A percentile compares a stretch with the other conserved stretches of the same genome.
phyloP scores from a whole-genome alignment of 2,888 invertebrate genomes.

The Acleris laterana region DNA sequence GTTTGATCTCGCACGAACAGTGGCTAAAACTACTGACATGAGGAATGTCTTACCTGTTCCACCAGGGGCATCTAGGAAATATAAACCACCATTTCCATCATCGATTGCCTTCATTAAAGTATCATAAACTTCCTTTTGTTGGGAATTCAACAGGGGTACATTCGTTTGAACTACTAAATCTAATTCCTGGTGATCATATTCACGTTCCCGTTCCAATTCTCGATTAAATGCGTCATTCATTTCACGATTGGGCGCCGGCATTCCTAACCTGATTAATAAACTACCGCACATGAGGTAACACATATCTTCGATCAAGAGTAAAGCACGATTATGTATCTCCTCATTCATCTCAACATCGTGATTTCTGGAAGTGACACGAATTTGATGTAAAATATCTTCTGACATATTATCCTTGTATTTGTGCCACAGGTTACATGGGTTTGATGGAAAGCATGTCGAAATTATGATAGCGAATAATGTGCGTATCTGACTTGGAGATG shows the following conservation, averaged over 20 bases:
- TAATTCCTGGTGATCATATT: constrained; percentile 35
- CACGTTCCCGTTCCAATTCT: neutral
- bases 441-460: constrained; percentile 43
- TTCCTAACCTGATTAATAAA: too few species aligned
- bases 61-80: neutral
- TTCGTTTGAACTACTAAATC: constrained; percentile 43
- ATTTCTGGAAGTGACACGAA: constrained; percentile 28
- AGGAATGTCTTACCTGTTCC: neutral
- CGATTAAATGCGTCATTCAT: too few species aligned
- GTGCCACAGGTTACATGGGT: constrained; percentile 40
- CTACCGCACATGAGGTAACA: too few species aligned
- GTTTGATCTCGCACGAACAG: too few species aligned
- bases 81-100: too few species aligned
- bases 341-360: constrained; percentile 6
- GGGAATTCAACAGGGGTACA: constrained; percentile 43
- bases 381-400: constrained; percentile 18
- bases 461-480: constrained; percentile 44
- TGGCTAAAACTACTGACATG: constrained; percentile 9
- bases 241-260: too few species aligned
- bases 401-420: constrained; percentile 39
- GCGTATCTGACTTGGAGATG: constrained; percentile 43
- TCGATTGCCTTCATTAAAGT: neutral
- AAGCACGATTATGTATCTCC: too few species aligned
- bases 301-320: too few species aligned
- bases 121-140: too few species aligned